Evolutionary conservation across 2,113 vertebrate genomes (phyloP).

Genomic region (Triplophysa siluroides): DNA sequence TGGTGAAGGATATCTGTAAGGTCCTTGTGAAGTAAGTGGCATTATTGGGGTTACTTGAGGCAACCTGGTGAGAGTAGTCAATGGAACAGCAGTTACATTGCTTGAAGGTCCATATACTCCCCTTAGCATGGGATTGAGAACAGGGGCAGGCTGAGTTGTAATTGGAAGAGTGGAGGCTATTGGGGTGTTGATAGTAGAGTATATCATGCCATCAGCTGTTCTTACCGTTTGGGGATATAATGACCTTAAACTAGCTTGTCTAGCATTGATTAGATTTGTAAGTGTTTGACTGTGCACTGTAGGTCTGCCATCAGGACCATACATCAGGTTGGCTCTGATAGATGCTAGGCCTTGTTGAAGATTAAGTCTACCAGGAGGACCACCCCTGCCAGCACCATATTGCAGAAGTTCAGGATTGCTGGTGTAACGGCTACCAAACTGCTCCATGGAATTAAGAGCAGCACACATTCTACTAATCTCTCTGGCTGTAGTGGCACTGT

Average conservation of each 20-base stretch:
- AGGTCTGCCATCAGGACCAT: constrained; percentile 82
- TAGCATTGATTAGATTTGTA: constrained; percentile 80
- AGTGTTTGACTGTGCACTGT: constrained; percentile 76
- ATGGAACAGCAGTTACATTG: constrained; percentile 83
- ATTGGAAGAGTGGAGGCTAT: constrained; percentile 98
- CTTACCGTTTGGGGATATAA: constrained; percentile 88
- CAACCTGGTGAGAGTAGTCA: constrained; percentile 87
- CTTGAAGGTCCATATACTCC: constrained; percentile 85
- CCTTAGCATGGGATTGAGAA: constrained; percentile 85
- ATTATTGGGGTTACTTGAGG: constrained; percentile 85
- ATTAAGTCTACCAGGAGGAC: constrained; percentile 71
- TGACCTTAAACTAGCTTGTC: constrained; percentile 82
- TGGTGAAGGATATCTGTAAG: constrained; percentile 82
- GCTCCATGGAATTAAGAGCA: constrained; percentile 94
- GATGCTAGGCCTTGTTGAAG: constrained; percentile 81
- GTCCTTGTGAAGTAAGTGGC: constrained; percentile 79
- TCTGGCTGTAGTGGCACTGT: constrained; percentile 93
- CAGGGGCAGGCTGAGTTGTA: constrained; percentile 92
- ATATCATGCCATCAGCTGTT: constrained; percentile 97
- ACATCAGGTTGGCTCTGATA: constrained; percentile 82
- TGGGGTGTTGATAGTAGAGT: constrained; percentile 97
- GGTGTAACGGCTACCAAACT: constrained; percentile 83
- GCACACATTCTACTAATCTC: constrained; percentile 98
- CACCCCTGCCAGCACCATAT: constrained; percentile 77
- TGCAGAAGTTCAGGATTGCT: constrained; percentile 81